Conservation (phyloP, 2,888 invertebrate genomes). For the Drosophila paranaensis region DNA sequence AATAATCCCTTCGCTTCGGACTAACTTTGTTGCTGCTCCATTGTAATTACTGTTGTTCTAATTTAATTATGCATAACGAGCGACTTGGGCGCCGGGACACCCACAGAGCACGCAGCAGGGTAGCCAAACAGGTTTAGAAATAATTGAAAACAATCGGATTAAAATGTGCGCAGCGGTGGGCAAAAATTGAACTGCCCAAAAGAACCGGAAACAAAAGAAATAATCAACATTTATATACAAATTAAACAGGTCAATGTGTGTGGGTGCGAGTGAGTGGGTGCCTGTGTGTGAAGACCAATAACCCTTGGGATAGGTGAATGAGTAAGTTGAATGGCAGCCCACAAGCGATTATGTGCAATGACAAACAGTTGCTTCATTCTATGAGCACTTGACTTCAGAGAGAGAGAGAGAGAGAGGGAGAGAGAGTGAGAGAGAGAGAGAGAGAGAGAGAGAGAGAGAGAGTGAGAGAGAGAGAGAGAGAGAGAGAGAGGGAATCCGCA, state of each 20-base stretch:
- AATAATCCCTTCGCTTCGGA: conserved; percentile 40
- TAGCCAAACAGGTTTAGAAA: conserved; percentile 52
- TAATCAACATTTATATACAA: conserved; percentile 41
- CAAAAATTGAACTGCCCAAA: conserved; percentile 37
- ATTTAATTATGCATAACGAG: conserved; percentile 71
- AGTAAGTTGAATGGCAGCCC: conserved; percentile 9
- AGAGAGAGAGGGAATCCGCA: not conserved
- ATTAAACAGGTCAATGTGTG: conserved; percentile 26
- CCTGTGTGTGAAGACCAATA: conserved; percentile 24
- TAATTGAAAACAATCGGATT: conserved; percentile 74
- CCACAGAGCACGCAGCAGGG: conserved; percentile 36
- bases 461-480: too few species aligned
- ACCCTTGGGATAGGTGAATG: conserved; percentile 28
- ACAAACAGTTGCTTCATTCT: conserved; percentile 11
- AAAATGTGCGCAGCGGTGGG: conserved; percentile 61
- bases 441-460: not conserved
- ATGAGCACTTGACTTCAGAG: conserved; percentile 13
- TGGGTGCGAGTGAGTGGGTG: not conserved
- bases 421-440: not conserved
- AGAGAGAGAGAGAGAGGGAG: not conserved
- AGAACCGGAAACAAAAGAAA: conserved; percentile 43
- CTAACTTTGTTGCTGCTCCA: conserved; percentile 22
- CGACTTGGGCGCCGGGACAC: conserved; percentile 47
- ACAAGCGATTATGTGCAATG: conserved; percentile 28
- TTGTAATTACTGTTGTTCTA: conserved; percentile 35